Evolutionary conservation across 1,140 invertebrate species (phyloP).

Genomic region (Eciton burchellii): DNA sequence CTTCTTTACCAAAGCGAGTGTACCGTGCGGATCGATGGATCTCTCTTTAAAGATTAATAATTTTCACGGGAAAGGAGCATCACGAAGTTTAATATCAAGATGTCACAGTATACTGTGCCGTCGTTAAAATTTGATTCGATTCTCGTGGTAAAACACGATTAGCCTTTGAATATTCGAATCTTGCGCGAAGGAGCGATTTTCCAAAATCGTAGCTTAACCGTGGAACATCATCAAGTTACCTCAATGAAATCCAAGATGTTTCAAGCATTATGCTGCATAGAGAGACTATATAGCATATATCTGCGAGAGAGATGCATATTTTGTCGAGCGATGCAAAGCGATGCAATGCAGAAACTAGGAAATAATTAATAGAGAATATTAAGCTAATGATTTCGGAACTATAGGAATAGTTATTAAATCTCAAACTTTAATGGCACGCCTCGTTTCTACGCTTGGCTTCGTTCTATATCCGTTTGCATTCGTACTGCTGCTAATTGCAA

Average conservation of each 20-base stretch:
- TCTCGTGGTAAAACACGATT: not conserved
- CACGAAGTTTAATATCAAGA: constrained; percentile 17
- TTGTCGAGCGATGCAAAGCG: not conserved
- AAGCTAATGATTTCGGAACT: not conserved
- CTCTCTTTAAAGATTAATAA: constrained; percentile 32
- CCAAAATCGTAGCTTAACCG: not conserved
- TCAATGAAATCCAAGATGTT: not conserved
- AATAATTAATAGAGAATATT: not conserved
- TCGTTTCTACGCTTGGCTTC: not conserved
- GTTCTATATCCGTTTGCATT: not conserved
- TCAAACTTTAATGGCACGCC: not conserved
- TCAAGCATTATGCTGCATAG: too few species aligned
- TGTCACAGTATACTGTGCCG: too few species aligned
- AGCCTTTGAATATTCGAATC: not conserved
- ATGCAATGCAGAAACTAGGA: too few species aligned
- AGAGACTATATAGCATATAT: not conserved
- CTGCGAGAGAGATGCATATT: not conserved
- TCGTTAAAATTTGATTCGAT: not conserved
- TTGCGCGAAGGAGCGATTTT: not conserved
- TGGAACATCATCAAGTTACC: too few species aligned
- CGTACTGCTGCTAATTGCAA: constrained; percentile 41
- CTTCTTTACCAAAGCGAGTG: not conserved
- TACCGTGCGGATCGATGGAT: constrained; percentile 35
- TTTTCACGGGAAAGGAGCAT: not conserved
- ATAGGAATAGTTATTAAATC: not conserved